Base-by-base conservation (phyloP, 2,797 vertebrate species). In the Neosilurus mollespiculum region DNA sequence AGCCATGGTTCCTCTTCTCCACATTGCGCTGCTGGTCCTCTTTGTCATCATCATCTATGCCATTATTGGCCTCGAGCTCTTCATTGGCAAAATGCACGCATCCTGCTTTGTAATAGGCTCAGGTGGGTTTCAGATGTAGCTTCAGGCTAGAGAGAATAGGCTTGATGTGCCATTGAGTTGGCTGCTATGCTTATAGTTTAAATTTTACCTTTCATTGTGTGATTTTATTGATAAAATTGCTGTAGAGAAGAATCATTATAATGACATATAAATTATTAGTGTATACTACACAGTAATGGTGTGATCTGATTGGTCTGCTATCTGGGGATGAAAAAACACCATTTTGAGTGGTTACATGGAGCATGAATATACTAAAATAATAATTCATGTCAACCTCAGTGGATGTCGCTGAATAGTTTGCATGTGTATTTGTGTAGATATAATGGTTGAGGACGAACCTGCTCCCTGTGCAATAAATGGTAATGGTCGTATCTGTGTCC, bases 31-130 rank as follows among this genome's bases (percentile, higher is more conserved):
- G 91, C 95, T 99, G 92, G 98, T 99, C 93, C 94, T 99, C 91
- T 99, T 99, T 92, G 98, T 99, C 92, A 99, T 99, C 93, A 99
- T 99, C 94, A 99, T 99, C 95, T 99, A 99, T 94, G 98, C 98
- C 94, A 99, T 99, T 94, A 99, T 99, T 89, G 98, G 98, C 95
- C 95, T 99, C 95, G 98, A 99, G 95, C 97, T 99, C 94, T 99
- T 99, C 95, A 97, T 99, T 87, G 98, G 98, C 90, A 99, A 99
- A 96, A 98, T 99, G 98, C 97, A 99, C 90, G 97, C 97, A 89
- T 97, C 97, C 87, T 99, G 98, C 95, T 99, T 92, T 90, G 90
- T 96, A 89, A 87, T 93, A 85, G 96, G 97, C 89, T 84, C 96
- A 94, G 96, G 98, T 80, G 18, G 7, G 64, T 67, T 16, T 34